Evolutionary conservation across 2,113 vertebrate species (phyloP).

Genomic region (human): GRCh38 chr5:97526501-97527000

Average conservation of each 20-base stretch:
- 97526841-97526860: background rate
- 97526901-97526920: background rate
- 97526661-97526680: background rate
- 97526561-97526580: slow-evolving; percentile 52
- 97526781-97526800: background rate
- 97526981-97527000: background rate
- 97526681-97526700: background rate
- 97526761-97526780: background rate
- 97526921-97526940: background rate
- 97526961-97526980: background rate
- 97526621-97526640: slow-evolving; percentile 19
- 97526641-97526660: slow-evolving; percentile 8
- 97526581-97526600: slow-evolving; percentile 21
- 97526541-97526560: slow-evolving; percentile 44
- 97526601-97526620: slow-evolving; percentile 39
- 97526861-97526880: background rate
- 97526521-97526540: slow-evolving; percentile 64
- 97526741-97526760: background rate
- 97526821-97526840: background rate
- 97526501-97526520: slow-evolving; percentile 54
- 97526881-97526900: background rate
- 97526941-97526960: background rate
- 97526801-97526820: background rate
- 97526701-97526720: background rate
- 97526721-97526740: background rate